Evolutionary conservation across 2,113 vertebrate species (phyloP), one percentile per base, ranked within the genome.

Genomic region (Galemys pyrenaicus): DNA sequence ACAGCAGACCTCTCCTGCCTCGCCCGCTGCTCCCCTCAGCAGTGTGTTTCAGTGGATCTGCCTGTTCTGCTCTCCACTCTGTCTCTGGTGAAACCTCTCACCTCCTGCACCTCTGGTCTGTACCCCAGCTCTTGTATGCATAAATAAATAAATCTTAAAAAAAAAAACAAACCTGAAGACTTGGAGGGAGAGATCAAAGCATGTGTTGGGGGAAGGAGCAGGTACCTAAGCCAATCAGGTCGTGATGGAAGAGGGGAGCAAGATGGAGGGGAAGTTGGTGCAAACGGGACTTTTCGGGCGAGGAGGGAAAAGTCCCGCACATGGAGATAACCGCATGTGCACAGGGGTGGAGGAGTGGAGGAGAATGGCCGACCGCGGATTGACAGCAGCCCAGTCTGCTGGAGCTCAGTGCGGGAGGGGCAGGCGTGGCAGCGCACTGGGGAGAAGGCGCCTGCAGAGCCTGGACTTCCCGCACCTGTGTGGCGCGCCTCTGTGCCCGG

Each of bases 391-490:
- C 54, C 54, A 11, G 10, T 4, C 26, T n/a, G 35, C 54, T 37
- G 71, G 22, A 3, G 19, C 4, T 1, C 7, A 6, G 65, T 49
- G 28, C 22, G 39, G 8, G 12, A 56, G 16, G 30, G 54, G 60
- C 20, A 8, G 78, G 28, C 15, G 24, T n/a, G 54, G 3, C 16
- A n/a, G n/a, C n/a, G n/a, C n/a, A n/a, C n/a, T n/a, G n/a, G n/a
- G n/a, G n/a, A n/a, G n/a, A n/a, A n/a, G n/a, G n/a, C n/a, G n/a
- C n/a, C n/a, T n/a, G n/a, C n/a, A 15, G 58, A 60, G 10, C 15
- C 8, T 0, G 10, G 0, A 2, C 9, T 77, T 73, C 82, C 37
- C 30, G 37, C 32, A 24, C 0, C 0, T 6, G 3, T 1, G 2
- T 7, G n/a, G 17, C 5, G 8, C 46, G 11, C 5, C 39, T 49